phyloP scores from a whole-genome alignment of 2,113 vertebrate species.

The Theristicus caerulescens region DNA sequence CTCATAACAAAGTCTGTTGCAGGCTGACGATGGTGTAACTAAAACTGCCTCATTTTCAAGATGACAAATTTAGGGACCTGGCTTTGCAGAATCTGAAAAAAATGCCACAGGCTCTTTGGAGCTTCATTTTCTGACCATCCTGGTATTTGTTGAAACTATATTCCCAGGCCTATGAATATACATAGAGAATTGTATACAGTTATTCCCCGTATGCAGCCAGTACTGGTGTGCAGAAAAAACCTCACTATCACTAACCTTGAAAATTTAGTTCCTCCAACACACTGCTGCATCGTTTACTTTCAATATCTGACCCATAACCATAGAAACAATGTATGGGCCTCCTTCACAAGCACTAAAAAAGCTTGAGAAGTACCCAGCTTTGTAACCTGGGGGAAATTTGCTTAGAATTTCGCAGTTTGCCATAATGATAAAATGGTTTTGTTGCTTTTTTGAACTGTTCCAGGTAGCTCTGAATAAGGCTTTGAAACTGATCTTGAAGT shows the following conservation, averaged over 20 bases:
- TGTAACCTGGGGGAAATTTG: background rate
- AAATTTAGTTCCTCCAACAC: background rate
- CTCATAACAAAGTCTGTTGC: background rate
- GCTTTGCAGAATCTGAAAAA: background rate
- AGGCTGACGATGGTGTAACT: background rate
- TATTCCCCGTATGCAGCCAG: background rate
- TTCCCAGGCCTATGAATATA: background rate
- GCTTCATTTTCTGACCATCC: background rate
- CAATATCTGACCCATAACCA: background rate
- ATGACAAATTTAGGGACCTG: background rate
- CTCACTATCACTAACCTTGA: background rate
- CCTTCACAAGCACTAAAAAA: background rate
- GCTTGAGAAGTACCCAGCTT: background rate
- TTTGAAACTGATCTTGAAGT: background rate
- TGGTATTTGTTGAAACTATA: background rate
- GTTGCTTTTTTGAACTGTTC: background rate
- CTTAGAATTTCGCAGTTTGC: background rate
- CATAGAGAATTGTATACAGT: background rate
- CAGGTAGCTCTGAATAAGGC: background rate
- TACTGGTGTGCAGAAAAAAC: background rate
- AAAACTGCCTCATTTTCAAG: background rate
- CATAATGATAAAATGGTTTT: background rate
- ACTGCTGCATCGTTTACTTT: background rate
- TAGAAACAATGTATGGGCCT: background rate
- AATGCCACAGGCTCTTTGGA: background rate